Evolutionary conservation across 2,888 invertebrate species (phyloP), one percentile per base, ranked within the genome.

Genomic region (Villa cingulata): DNA sequence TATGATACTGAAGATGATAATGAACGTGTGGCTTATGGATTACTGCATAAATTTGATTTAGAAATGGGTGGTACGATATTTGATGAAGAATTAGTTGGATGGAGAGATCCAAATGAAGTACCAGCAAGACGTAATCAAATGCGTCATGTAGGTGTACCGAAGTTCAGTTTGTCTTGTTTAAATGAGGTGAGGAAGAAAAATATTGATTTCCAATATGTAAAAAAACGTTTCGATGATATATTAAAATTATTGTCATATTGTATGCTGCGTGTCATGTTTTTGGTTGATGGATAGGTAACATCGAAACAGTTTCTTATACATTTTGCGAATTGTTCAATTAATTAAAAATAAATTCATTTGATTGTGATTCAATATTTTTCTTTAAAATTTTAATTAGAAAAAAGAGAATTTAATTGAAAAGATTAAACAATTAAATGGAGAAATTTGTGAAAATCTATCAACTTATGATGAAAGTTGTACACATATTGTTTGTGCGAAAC

Each of bases 401-500:
- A 36, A 23, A 12, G 34, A 16, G 36, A 48, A 41, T 32, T 52
- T 3, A n/a, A 44, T 47, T 19, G 43, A 49, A 38, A 27, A 43
- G 37, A 55, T 55, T n/a, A 43, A 44, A n/a, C 10, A 47, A 36
- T 18, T 55, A 10, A 39, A 44, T 1, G 55, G 55, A 3, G 49
- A 53, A 36, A 14, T 68, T 14, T 63, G 65, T 41, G 62, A 64
- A 41, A 64, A 67, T 53, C 55, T 65, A 17, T 48, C 56, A 4
- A 64, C 58, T 54, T 83, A 76, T 59, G 82, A 88, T 60, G 67
- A 73, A 0, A 65, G 66, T 0, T 76, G 80, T 43, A 86, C 87
- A 0, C 92, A 92, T 62, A 68, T 92, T 19, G 70, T 94, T 29
- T 84, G 86, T 55, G 73, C 80, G 40, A 79, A 78, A 58, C 80